phyloP scores from a whole-genome alignment of 2,888 invertebrate genomes.

The Eristalis pertinax region DNA sequence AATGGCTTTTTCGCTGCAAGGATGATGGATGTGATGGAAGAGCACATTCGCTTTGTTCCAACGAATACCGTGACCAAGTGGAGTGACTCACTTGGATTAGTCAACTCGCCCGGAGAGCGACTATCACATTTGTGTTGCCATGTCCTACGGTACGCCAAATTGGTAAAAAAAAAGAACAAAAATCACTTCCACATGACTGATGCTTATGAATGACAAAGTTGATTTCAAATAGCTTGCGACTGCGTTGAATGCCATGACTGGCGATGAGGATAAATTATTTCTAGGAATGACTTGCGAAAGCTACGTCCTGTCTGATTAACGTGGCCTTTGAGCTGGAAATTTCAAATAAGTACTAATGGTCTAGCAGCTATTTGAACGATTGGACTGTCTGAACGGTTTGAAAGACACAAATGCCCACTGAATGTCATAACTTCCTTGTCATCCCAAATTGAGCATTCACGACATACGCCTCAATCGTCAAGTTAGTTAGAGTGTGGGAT shows the following conservation, averaged over 20 bases:
- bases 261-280: background rate
- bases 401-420: too few species aligned
- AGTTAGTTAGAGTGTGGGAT: too few species aligned
- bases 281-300: too few species aligned
- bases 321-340: too few species aligned
- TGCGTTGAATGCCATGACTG: background rate
- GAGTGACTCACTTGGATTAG: background rate
- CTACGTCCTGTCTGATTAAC: too few species aligned
- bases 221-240: background rate
- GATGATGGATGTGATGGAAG: background rate
- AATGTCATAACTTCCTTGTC: too few species aligned
- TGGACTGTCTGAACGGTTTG: too few species aligned
- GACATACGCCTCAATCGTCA: too few species aligned
- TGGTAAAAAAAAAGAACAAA: background rate
- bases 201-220: background rate
- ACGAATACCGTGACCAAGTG: background rate
- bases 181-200: background rate
- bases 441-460: too few species aligned
- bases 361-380: too few species aligned
- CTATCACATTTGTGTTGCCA: background rate
- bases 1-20: conserved; percentile 1
- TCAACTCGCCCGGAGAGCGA: background rate
- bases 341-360: too few species aligned
- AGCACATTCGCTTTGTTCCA: background rate
- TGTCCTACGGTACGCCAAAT: background rate